These are phyloP conservation scores for Notolabrus celidotus DNA, from an alignment of 2,797 vertebrate genomes.

Conservation along the genomic window DNA sequence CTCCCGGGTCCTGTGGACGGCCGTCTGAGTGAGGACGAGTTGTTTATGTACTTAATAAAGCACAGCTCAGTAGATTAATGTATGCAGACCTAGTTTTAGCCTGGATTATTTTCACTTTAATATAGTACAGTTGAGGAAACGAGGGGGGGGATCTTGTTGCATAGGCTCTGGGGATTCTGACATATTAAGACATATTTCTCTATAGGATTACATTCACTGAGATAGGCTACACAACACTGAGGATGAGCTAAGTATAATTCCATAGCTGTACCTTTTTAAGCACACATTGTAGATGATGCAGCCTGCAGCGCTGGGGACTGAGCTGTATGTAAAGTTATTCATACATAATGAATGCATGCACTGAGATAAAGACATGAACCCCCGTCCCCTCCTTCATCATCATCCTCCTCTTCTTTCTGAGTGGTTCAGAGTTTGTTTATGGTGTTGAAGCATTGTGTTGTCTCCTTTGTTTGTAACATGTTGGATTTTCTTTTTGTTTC, in stretches of 20 bases:
- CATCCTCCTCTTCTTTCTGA: not conserved
- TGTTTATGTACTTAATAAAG: conserved; percentile 61
- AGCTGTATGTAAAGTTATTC: conserved; percentile 24
- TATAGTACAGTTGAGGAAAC: conserved; percentile 19
- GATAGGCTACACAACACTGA: conserved; percentile 22
- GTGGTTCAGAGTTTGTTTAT: not conserved
- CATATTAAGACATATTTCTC: conserved; percentile 41
- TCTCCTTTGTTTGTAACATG: conserved; percentile 1
- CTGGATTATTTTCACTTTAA: conserved; percentile 57
- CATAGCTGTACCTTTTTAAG: conserved; percentile 2
- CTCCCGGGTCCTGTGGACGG: conserved; percentile 8
- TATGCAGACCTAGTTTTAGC: conserved; percentile 44
- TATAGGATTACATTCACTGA: conserved; percentile 37
- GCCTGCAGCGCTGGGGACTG: conserved; percentile 7
- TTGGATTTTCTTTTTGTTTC: conserved; percentile 20
- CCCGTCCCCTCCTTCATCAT: not conserved
- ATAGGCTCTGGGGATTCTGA: conserved; percentile 29
- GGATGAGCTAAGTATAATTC: not conserved
- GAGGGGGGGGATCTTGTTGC: conserved; percentile 15
- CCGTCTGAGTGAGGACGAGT: not conserved
- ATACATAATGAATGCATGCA: conserved; percentile 40
- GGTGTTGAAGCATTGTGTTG: not conserved
- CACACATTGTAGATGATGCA: conserved; percentile 3
- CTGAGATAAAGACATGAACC: conserved; percentile 16
- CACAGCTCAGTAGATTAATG: conserved; percentile 31